Evolutionary conservation across 2,888 invertebrate genomes (phyloP).

Genomic region (Acronicta leporina): DNA sequence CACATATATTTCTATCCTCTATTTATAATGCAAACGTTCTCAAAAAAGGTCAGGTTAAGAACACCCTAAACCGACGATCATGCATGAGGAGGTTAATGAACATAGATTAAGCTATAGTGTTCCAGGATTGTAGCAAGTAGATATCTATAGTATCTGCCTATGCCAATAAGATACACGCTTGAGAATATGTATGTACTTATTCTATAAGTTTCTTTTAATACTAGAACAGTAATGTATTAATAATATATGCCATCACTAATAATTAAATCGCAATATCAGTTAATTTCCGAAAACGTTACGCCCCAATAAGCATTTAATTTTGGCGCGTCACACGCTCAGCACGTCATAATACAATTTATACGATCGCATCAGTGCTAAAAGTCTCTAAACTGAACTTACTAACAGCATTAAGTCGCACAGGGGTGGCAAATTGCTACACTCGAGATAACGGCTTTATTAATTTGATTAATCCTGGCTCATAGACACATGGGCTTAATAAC

Average conservation of each 20-base stretch:
- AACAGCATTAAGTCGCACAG: slow-evolving; percentile 60
- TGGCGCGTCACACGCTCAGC: slow-evolving; percentile 28
- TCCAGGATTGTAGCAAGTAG: no score
- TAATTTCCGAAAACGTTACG: slow-evolving; percentile 24
- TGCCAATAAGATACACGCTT: no score
- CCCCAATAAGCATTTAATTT: slow-evolving; percentile 39
- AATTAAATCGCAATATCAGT: slow-evolving; percentile 33
- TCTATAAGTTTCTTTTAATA: no score
- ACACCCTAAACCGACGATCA: no score
- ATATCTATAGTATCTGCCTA: no score
- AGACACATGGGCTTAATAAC: slow-evolving; percentile 69
- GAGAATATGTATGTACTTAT: no score
- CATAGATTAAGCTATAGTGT: no score
- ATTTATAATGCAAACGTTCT: no score
- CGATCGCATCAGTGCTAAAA: slow-evolving; percentile 54
- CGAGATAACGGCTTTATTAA: slow-evolving; percentile 78
- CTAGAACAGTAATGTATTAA: not conserved
- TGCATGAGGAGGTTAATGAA: no score
- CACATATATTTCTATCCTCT: no score
- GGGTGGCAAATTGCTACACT: slow-evolving; percentile 73
- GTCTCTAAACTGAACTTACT: slow-evolving; percentile 52
- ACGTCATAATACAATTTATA: slow-evolving; percentile 54
- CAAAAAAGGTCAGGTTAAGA: no score
- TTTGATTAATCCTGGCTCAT: slow-evolving; percentile 72
- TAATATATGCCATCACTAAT: slow-evolving; percentile 7